A percentile compares a stretch with the other conserved stretches of the same genome.
Evolutionary conservation across 1,140 invertebrate genomes (phyloP).

Genomic region (Planococcus citri): DNA sequence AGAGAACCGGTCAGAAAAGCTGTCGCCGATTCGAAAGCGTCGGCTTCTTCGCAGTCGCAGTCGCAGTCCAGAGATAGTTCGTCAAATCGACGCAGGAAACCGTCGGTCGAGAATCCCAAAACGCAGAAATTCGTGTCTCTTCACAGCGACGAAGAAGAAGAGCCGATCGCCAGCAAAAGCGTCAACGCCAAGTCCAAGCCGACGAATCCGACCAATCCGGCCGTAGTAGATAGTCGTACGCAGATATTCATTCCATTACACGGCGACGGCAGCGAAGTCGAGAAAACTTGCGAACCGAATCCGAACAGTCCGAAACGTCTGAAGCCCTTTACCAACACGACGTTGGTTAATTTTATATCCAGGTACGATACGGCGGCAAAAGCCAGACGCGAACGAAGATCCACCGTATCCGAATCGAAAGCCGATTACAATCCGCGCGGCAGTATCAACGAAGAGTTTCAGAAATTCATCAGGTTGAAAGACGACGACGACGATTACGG

Average conservation of each 20-base stretch:
- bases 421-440: neutral
- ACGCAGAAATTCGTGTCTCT: constrained; percentile 26
- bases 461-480: constrained; percentile 24
- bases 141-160: constrained; percentile 24
- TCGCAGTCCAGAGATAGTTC: neutral
- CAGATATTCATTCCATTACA: constrained; percentile 27
- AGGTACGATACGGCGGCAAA: neutral
- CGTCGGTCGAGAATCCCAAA: constrained; percentile 23
- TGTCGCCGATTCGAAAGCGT: constrained; percentile 3
- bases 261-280: constrained; percentile 19
- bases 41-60: too few species aligned
- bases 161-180: constrained; percentile 14
- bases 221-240: constrained; percentile 22
- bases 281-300: constrained; percentile 10
- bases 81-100: constrained; percentile 21
- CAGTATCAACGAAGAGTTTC: constrained; percentile 23
- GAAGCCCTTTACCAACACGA: constrained; percentile 26
- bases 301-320: constrained; percentile 23
- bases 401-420: neutral
- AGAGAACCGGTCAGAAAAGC: constrained; percentile 13
- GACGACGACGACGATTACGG: constrained; percentile 23
- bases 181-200: constrained; percentile 20
- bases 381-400: neutral
- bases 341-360: constrained; percentile 26
- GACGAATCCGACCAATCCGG: too few species aligned